Evolutionary conservation across 2,113 vertebrate genomes (phyloP), one percentile per base, ranked within the genome.

Genomic region (Leptobrachium ailaonicum): DNA sequence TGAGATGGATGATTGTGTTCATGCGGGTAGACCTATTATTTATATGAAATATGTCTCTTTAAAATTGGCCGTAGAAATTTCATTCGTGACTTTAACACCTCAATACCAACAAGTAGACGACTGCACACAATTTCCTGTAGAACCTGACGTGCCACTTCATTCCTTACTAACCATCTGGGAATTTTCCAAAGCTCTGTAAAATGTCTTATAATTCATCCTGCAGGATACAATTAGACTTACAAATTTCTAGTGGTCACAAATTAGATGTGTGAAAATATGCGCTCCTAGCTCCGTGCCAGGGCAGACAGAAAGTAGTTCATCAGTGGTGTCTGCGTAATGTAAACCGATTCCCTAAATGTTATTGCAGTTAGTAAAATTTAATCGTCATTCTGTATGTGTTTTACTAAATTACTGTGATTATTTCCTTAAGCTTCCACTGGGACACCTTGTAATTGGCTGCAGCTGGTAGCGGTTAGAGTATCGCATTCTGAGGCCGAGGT

Each of bases 401-500:
- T 85, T 78, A 85, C 77, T 80, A 70, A 84, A 83, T 79, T 85
- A 76, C 77, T 80, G 68, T 83, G 85, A 87, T 89, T 84, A 83
- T 4, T 82, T 86, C 84, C 86, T 88, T 67, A 32, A 79, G 67
- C 88, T 88, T 42, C 79, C 83, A 67, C 32, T 50, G 73, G 82
- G 82, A 88, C 85, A 84, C 58, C 72, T 85, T 85, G 71, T 83
- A 89, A 90, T 78, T 85, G 84, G 75, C 82, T 82, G 74, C 89
- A 92, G 87, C 83, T 91, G 88, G 82, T 80, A 82, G 76, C 82
- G 83, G 82, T 89, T 87, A 60, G 84, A 68, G 66, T 62, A 42
- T 12, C 71, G 72, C 76, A 58, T 72, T 20, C 75, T 41, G 6
- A 66, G 83, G 82, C 83, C 85, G 83, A 76, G 89, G 20, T 7